These are phyloP conservation scores for Nomada goodeniana DNA, from an alignment of 2,888 invertebrate genomes.

Conservation along the genomic window DNA sequence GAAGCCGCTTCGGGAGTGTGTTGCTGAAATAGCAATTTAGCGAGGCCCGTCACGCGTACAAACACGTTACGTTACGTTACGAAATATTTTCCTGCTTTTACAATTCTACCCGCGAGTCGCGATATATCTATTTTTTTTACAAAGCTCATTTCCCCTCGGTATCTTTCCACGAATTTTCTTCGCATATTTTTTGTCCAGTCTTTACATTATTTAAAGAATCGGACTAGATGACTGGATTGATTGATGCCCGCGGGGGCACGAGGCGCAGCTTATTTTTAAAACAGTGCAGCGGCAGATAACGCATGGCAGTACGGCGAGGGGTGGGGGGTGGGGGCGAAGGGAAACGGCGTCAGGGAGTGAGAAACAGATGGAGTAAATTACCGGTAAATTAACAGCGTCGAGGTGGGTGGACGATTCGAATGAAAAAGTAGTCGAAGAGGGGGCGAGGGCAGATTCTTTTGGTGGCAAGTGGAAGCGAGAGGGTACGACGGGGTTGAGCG, in stretches of 20 bases:
- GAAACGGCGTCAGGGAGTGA: neutral
- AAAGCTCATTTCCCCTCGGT: no score
- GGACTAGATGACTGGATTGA: neutral
- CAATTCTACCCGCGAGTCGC: no score
- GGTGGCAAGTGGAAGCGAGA: conserved; percentile 49
- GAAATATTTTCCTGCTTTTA: no score
- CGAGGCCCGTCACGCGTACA: no score
- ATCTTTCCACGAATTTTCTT: no score
- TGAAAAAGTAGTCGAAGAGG: conserved; percentile 20
- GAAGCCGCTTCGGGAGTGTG: no score
- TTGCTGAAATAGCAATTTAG: no score
- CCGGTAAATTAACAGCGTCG: conserved; percentile 26
- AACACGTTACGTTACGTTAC: no score
- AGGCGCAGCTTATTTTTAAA: conserved; percentile 9
- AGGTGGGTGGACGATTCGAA: conserved; percentile 1
- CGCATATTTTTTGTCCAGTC: no score
- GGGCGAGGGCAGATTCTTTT: conserved; percentile 15
- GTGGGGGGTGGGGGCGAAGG: neutral
- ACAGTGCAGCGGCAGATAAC: neutral
- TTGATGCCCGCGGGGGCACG: neutral
- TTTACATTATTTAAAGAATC: no score
- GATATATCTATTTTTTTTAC: no score
- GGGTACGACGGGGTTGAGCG: conserved; percentile 62
- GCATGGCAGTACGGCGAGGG: neutral
- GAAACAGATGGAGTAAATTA: conserved; percentile 24